Base-by-base conservation (phyloP, 2,797 vertebrate species). In the Scarus forsteni region DNA sequence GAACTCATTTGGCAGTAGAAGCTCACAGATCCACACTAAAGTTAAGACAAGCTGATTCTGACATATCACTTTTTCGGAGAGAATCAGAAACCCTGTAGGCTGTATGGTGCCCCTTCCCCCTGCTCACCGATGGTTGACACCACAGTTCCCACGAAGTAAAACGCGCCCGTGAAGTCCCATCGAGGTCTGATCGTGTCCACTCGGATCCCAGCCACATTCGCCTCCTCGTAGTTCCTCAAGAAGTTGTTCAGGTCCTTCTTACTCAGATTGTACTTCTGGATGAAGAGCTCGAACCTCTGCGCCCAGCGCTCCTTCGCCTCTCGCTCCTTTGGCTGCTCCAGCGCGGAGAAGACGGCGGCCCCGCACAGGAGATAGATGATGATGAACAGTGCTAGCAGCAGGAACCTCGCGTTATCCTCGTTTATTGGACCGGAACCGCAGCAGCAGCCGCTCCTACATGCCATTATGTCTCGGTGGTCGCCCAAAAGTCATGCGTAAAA, bases 131-230 rank as follows among this genome's bases (percentile, higher is more conserved):
- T 98, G 12, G 97, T 99, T 27, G 97, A 98, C 57, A 99, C 97
- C 64, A 98, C 97, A 10, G 97, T 98, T 73, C 96, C 96, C 80
- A 98, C 97, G 92, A 98, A 98, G 89, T 97, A 99, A 85, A 98
- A 97, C 0, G 97, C 96, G 7, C 97, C 97, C 0, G 95, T 91
- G 87, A 98, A 98, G 87, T 98, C 97, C 97, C 97, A 99, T 0
- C 97, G 93, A 9, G 96, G 95, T 50, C 96, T 92, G 75, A 95
- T 89, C 16, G 77, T 80, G 89, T 97, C 96, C 89, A 97, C 94
- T 0, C 96, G 95, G 80, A 98, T 94, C 7, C 97, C 97, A 3
- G 96, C 96, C 49, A 94, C 91, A 66, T 92, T 94, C 68, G 97
- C 97, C 86, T 95, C 94, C 90, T 99, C 97, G 61, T 97, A 99